Conservation (phyloP, 1,140 invertebrate genomes). For the Paralvinella palmiformis region DNA sequence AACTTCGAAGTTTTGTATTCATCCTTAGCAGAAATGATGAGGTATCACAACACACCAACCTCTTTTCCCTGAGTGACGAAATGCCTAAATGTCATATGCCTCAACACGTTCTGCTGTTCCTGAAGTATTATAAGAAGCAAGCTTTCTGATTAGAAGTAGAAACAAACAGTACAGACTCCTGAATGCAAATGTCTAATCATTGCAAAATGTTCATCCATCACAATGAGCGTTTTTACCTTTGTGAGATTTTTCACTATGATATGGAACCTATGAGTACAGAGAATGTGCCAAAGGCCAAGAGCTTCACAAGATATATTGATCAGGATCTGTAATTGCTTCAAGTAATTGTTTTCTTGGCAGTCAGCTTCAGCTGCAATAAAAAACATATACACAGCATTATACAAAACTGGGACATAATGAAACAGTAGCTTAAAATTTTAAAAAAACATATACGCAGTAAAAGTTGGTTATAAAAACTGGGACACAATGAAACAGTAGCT, state of each 20-base stretch:
- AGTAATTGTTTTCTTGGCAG: constrained; percentile 61
- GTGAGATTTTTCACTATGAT: too few relatives aligned
- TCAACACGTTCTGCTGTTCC: constrained; percentile 14
- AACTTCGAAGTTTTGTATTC: too few relatives aligned
- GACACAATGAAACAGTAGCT: too few relatives aligned
- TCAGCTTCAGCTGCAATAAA: constrained; percentile 40
- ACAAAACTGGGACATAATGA: too few relatives aligned
- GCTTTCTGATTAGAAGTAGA: background rate
- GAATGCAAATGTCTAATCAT: background rate
- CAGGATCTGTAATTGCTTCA: constrained; percentile 70
- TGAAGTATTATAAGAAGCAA: background rate
- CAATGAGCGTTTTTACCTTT: background rate
- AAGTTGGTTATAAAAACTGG: too few relatives aligned
- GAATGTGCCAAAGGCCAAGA: constrained; percentile 85
- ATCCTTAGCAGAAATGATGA: too few relatives aligned
- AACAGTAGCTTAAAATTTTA: constrained; percentile 23
- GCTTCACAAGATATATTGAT: constrained; percentile 80
- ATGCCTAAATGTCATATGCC: constrained; percentile 8
- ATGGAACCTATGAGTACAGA: constrained; percentile 89
- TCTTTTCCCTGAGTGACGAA: background rate
- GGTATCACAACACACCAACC: too few relatives aligned
- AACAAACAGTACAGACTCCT: background rate
- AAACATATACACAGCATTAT: constrained; percentile 14
- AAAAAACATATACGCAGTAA: too few relatives aligned
- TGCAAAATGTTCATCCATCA: background rate